phyloP scores from a whole-genome alignment of 2,888 invertebrate genomes.

The Torymus texanus region DNA sequence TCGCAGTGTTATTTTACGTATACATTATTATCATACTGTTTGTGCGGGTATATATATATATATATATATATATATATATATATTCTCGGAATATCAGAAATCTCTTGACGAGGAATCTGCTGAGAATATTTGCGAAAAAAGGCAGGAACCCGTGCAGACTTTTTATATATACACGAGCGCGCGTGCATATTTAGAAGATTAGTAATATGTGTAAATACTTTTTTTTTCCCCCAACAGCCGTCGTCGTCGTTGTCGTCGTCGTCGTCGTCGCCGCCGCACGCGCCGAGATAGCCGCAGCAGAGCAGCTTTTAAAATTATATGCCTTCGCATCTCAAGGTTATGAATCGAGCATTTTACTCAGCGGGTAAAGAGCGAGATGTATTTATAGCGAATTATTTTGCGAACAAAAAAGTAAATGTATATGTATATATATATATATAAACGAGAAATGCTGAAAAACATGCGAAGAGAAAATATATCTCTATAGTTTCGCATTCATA shows the following conservation, averaged over 20 bases:
- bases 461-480: no score
- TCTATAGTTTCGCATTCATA: no score
- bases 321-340: constrained; percentile 23
- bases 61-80: no score
- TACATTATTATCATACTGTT: neutral
- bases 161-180: neutral
- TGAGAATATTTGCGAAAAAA: neutral
- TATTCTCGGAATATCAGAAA: no score
- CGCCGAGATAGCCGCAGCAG: neutral
- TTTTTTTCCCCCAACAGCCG: neutral
- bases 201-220: neutral
- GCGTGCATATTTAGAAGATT: neutral
- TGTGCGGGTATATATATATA: neutral
- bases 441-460: no score
- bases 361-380: neutral
- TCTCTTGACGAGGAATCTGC: neutral
- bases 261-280: no score
- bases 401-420: no score
- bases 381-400: constrained; percentile 13
- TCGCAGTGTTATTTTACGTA: no score
- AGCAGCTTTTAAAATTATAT: constrained; percentile 10
- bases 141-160: neutral
- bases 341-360: constrained; percentile 1
- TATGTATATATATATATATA: no score
- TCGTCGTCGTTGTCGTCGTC: no score